These are phyloP conservation scores for Ophion costatus DNA, from an alignment of 2,888 invertebrate species.

Conservation along the genomic window DNA sequence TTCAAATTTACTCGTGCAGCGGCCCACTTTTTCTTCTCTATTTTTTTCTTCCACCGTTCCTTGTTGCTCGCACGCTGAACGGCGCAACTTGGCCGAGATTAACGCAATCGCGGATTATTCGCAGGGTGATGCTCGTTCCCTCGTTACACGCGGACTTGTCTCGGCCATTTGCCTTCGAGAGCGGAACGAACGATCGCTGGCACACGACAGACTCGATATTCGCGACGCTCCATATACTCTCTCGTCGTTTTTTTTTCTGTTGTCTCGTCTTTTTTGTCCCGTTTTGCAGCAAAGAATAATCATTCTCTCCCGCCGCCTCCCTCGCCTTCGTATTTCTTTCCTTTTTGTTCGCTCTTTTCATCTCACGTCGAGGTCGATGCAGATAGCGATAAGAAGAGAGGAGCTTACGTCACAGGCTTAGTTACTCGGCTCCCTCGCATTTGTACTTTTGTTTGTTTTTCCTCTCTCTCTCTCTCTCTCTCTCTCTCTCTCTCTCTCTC, in stretches of 20 bases:
- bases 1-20: too few species aligned
- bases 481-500: slow-evolving; percentile 4
- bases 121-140: slow-evolving; percentile 37
- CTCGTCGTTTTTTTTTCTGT: slow-evolving; percentile 59
- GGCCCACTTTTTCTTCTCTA: too few species aligned
- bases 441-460: slow-evolving; percentile 13
- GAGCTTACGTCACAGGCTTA: slow-evolving; percentile 43
- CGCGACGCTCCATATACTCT: slow-evolving; percentile 66
- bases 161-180: slow-evolving; percentile 66
- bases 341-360: slow-evolving; percentile 24
- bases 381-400: slow-evolving; percentile 44
- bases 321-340: slow-evolving; percentile 15
- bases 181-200: slow-evolving; percentile 67
- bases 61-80: not conserved
- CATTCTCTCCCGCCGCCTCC: too few species aligned
- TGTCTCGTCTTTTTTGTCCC: slow-evolving; percentile 11
- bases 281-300: slow-evolving; percentile 1
- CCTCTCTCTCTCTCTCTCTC: slow-evolving; percentile 3
- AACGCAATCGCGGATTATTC: slow-evolving; percentile 19
- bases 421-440: slow-evolving; percentile 33
- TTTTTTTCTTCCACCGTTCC: not conserved
- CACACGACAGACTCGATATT: slow-evolving; percentile 66
- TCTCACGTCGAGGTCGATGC: slow-evolving; percentile 34
- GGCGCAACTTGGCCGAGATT: not conserved
- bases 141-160: slow-evolving; percentile 24